Conservation (phyloP, 1,140 invertebrate genomes). For the Danaus melanippus region DNA sequence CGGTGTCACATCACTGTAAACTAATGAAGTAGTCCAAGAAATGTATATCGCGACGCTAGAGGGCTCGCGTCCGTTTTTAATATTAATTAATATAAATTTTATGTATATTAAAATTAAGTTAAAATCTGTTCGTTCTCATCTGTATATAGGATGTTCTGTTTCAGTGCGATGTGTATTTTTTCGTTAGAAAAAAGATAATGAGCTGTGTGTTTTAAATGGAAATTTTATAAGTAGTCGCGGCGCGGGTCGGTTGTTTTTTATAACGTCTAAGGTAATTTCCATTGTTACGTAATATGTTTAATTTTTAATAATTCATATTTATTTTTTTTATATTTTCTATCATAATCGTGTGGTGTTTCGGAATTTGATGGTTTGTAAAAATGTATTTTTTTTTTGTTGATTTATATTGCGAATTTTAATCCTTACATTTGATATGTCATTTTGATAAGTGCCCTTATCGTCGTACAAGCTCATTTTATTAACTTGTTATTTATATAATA, state of each 20-base stretch:
- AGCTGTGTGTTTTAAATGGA: slow-evolving; percentile 63
- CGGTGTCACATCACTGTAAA: slow-evolving; percentile 39
- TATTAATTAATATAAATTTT: slow-evolving; percentile 30
- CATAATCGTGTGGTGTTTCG: not conserved
- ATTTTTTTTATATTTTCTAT: not conserved
- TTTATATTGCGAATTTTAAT: too few relatives aligned
- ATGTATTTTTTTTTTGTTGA: not conserved
- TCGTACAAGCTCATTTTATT: not conserved
- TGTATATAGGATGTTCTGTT: slow-evolving; percentile 24
- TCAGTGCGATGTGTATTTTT: slow-evolving; percentile 43
- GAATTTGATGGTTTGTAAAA: not conserved
- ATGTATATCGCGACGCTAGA: slow-evolving; percentile 21
- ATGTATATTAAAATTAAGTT: slow-evolving; percentile 27
- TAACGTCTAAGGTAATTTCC: slow-evolving; percentile 44
- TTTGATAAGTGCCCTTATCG: too few relatives aligned
- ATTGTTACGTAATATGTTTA: slow-evolving; percentile 42
- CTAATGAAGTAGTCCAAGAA: slow-evolving; percentile 65
- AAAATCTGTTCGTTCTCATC: slow-evolving; percentile 12
- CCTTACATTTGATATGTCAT: too few relatives aligned
- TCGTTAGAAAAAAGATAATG: slow-evolving; percentile 69
- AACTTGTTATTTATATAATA: not conserved
- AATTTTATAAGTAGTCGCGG: slow-evolving; percentile 59
- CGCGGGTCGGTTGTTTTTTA: slow-evolving; percentile 55
- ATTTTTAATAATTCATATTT: slow-evolving; percentile 8
- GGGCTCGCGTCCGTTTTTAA: slow-evolving; percentile 28